Evolutionary conservation across 2,888 invertebrate genomes (phyloP), one percentile per base, ranked within the genome.

Genomic region (Perithous albicinctus): DNA sequence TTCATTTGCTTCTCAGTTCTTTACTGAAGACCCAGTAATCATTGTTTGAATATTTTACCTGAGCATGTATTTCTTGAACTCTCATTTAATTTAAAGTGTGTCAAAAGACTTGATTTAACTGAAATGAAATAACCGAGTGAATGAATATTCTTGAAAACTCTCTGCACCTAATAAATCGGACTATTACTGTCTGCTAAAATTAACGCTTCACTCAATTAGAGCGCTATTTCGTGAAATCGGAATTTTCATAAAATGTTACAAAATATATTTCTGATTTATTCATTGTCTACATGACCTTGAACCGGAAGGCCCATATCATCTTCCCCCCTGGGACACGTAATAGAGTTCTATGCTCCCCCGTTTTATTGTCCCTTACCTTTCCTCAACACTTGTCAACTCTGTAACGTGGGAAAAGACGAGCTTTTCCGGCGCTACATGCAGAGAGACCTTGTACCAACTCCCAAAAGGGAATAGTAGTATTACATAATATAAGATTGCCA

Each of bases 401-500:
- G 59, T 66, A 67, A 61, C 48, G 51, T 32, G 51, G 41, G 35
- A 54, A 41, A 6, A 63, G 23, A 48, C 43, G 43, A 69, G 48
- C 20, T 63, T 51, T 48, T 38, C 35, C 23, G 38, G 46, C 56
- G 35, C 59, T 64, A 26, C 63, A 32, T n/a, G 46, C 54, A 48
- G 20, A 26, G 54, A 69, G 10, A 56, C 54, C 6, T 74, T 79
- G 20, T 20, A 43, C 35, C 54, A 8, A 48, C 46, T 32, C 43
- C 51, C 56, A 70, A 41, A 38, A 69, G 69, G 69, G 20, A 69
- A 69, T 63, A 41, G 74, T 26, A 61, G 43, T 54, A 59, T 15
- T 59, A 79, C 59, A 56, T 69, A 64, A 64, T 75, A 64, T 35
- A 75, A 75, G 54, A 63, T 80, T 74, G 75, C 79, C 75, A 80